Conservation (phyloP, 2,113 vertebrate genomes). For the Mobula birostris region DNA sequence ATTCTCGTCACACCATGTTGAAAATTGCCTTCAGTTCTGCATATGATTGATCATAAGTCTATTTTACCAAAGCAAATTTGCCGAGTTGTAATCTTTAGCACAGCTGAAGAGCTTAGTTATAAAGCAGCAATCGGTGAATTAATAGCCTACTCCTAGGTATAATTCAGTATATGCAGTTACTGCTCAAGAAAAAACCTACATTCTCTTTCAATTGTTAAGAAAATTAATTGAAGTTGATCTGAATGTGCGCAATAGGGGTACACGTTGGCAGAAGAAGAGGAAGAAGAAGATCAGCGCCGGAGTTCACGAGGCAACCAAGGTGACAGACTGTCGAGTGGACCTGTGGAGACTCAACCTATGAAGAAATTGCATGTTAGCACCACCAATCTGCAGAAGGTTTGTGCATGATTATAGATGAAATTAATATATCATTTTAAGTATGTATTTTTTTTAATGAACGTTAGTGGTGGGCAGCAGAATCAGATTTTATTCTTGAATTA, state of each 20-base stretch:
- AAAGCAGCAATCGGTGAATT: background rate
- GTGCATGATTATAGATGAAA: background rate
- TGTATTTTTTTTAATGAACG: background rate
- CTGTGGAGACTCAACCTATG: slow-evolving; percentile 90
- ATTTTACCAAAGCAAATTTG: background rate
- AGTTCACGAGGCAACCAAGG: slow-evolving; percentile 75
- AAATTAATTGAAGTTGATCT: background rate
- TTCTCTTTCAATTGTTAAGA: background rate
- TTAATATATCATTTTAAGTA: background rate
- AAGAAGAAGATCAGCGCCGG: slow-evolving; percentile 75
- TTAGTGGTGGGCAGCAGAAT: background rate
- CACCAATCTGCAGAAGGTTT: slow-evolving; percentile 91
- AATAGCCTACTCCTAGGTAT: background rate
- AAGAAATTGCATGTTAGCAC: slow-evolving; percentile 98
- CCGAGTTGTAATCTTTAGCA: background rate
- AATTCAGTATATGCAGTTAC: background rate
- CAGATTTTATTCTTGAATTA: background rate
- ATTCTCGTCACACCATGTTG: no score
- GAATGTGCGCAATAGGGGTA: slow-evolving; percentile 69
- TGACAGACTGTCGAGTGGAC: slow-evolving; percentile 74
- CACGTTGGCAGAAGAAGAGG: slow-evolving; percentile 92
- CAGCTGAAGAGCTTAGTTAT: background rate
- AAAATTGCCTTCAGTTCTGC: no score
- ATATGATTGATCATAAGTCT: background rate
- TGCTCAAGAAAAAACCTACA: background rate